phyloP scores from a whole-genome alignment of 2,888 invertebrate genomes.

The Drosophila falleni region DNA sequence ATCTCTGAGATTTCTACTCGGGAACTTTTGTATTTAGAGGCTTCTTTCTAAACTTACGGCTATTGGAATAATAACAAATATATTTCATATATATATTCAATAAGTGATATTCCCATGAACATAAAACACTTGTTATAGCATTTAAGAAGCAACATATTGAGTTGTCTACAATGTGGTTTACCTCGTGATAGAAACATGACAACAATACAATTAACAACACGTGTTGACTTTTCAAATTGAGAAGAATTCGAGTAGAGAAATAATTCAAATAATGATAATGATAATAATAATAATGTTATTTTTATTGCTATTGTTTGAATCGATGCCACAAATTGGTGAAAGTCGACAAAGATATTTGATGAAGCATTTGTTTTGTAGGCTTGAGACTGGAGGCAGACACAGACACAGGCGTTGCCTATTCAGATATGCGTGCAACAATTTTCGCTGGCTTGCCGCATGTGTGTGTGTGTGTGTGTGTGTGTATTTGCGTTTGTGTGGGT shows the following conservation, averaged over 20 bases:
- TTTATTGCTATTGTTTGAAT: conserved; percentile 57
- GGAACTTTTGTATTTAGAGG: not conserved
- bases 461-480: conserved; percentile 40
- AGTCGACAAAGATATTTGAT: conserved; percentile 60
- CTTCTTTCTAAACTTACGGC: not conserved
- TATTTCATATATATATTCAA: not conserved
- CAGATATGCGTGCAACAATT: conserved; percentile 72
- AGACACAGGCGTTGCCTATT: conserved; percentile 27
- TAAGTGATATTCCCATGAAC: not conserved
- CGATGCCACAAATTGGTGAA: conserved; percentile 68
- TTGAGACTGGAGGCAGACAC: conserved; percentile 4
- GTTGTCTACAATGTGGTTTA: not conserved
- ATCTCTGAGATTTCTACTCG: not conserved
- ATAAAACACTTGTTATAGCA: not conserved
- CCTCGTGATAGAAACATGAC: conserved; percentile 7
- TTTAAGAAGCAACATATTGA: not conserved
- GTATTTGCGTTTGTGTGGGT: conserved; percentile 50
- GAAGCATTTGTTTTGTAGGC: conserved; percentile 18
- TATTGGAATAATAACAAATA: not conserved
- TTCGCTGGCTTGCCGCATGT: conserved; percentile 29
- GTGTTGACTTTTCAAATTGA: conserved; percentile 24
- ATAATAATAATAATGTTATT: conserved; percentile 32
- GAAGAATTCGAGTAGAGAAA: conserved; percentile 24
- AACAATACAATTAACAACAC: conserved; percentile 33
- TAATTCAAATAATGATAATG: conserved; percentile 32